Conservation (phyloP, 2,888 invertebrate species). For the Oxytorus armatus region DNA sequence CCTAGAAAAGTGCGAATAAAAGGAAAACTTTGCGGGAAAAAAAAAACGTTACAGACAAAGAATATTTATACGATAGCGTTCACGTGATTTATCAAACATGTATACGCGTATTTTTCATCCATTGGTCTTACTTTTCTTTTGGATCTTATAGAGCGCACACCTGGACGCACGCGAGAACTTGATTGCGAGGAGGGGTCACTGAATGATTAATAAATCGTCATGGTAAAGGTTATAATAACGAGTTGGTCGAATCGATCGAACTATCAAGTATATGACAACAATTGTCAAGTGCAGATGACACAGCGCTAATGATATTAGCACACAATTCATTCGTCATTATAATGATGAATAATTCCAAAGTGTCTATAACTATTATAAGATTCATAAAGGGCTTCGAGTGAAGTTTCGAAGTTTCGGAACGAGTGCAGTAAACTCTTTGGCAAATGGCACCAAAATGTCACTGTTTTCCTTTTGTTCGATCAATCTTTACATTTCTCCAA, state of each 20-base stretch:
- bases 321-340: no score
- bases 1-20: slow-evolving; percentile 6
- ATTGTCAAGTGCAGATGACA: not conserved
- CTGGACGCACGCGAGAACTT: slow-evolving; percentile 2
- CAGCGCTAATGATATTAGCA: not conserved
- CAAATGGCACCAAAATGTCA: no score
- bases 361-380: no score
- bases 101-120: slow-evolving; percentile 10
- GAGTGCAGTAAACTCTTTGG: no score
- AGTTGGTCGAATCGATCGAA: slow-evolving; percentile 13
- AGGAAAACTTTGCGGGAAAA: not conserved
- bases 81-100: not conserved
- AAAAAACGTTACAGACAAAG: slow-evolving; percentile 3
- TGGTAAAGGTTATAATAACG: slow-evolving; percentile 20
- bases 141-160: not conserved
- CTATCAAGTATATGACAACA: slow-evolving; percentile 17
- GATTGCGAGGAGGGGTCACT: not conserved
- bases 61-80: not conserved
- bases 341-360: no score
- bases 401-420: no score
- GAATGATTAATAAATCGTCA: slow-evolving; percentile 44
- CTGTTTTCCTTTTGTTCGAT: no score
- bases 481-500: no score
- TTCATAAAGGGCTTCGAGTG: no score
- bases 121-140: not conserved